Percentiles rank a stretch among this genome's conserved stretches.
These are phyloP conservation scores for Sesamia nonagrioides DNA, from an alignment of 1,140 invertebrate species.

Conservation along the genomic window DNA sequence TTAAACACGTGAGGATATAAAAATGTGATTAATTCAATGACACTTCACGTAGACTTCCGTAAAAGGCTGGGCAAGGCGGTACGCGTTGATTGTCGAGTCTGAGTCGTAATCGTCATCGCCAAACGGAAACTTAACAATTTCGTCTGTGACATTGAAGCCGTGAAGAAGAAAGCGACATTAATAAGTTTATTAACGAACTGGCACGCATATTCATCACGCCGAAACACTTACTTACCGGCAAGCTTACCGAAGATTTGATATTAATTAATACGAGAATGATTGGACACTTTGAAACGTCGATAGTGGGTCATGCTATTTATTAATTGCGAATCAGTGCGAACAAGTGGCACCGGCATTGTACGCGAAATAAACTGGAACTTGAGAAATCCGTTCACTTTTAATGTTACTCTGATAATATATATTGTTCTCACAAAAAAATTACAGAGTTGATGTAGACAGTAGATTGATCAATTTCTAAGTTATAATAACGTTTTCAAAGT, in stretches of 20 bases:
- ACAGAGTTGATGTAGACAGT: constrained; percentile 28
- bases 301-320: constrained; percentile 80
- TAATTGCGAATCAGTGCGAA: constrained; percentile 79
- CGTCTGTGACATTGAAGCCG: constrained; percentile 63
- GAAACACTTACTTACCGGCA: constrained; percentile 62
- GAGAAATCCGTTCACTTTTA: constrained; percentile 80
- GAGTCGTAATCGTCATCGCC: constrained; percentile 11
- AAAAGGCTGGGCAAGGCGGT: constrained; percentile 50
- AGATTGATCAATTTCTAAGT: constrained; percentile 35
- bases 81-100: neutral
- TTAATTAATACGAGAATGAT: constrained; percentile 79
- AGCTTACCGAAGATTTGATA: constrained; percentile 65
- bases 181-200: constrained; percentile 61
- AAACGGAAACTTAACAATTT: constrained; percentile 48
- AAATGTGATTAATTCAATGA: constrained; percentile 58
- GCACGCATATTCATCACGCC: constrained; percentile 62
- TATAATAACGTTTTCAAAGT: constrained; percentile 7
- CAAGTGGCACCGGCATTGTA: constrained; percentile 77
- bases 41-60: constrained; percentile 49
- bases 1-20: constrained; percentile 43
- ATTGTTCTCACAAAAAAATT: constrained; percentile 40
- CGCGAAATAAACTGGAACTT: constrained; percentile 76
- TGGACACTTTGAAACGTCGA: constrained; percentile 70
- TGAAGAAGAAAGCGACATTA: constrained; percentile 70
- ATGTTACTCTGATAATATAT: constrained; percentile 44